Evolutionary conservation across 2,113 vertebrate genomes (phyloP), one percentile per base, ranked within the genome.

Genomic region (Oncorhynchus kisutch): DNA sequence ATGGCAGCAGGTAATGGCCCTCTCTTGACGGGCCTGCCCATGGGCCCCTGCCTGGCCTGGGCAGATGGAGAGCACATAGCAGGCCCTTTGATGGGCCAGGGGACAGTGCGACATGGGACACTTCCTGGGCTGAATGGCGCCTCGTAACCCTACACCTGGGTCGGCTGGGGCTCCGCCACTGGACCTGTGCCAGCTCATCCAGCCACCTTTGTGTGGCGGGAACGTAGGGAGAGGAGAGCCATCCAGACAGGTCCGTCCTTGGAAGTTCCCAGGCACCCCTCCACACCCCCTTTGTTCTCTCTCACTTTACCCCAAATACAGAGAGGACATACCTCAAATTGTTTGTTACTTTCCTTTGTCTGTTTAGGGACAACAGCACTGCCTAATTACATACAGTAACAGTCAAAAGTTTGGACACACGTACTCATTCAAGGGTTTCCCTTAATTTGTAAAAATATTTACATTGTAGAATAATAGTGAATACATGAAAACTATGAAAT

Each of bases 21-120:
- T 54, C 51, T 54, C 13, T 18, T 14, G 16, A 4, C 16, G 16
- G 14, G 51, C 51, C 51, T 54, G 51, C 51, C 51, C 51, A 18
- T 54, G 51, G 51, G 51, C 13, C 51, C 51, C 14, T 54, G 51
- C 51, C 51, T 54, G 14, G 51, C 14, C 16, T 54, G 51, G 51
- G 14, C 14, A 54, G 51, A 54, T 54, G 51, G 16, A 54, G 51
- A 78, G 71, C 80, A 80, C 79, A 86, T 78, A 84, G 82, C 82
- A 54, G 76, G 60, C 73, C 67, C 77, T 84, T 84, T 86, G 73
- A 84, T 73, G 73, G 78, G 80, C 72, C 77, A 72, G 25, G 77
- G 79, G 79, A 82, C 82, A 84, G 84, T 54, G 72, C 64, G 80
- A 80, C 85, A 84, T 18, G 68, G 80, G 59, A 62, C 59, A 62